Base-by-base conservation (phyloP, 2,888 invertebrate genomes). In the Meganola albula region DNA sequence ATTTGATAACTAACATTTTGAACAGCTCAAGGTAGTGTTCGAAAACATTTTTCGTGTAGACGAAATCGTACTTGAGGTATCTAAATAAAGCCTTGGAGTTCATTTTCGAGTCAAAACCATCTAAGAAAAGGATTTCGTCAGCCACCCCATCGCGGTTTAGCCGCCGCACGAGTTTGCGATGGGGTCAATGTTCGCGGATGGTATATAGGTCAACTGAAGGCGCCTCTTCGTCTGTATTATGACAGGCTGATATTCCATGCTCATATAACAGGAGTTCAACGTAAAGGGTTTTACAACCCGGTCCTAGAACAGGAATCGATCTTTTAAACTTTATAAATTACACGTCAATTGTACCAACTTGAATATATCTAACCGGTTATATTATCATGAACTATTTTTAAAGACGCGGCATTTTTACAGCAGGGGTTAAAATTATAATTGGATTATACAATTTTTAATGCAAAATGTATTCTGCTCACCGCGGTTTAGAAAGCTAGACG, bases 121-220 rank as follows among this genome's bases (percentile, higher is more conserved):
- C 39, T 48, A 48, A 43, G 44, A 50, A 47, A 40, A 58, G 51
- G 43, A 59, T 60, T 60, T 55, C 53, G 55, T 53, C 50, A 58
- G 52, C 59, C 50, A 58, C 62, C 65, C 65, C 54, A 56, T 56
- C 48, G 64, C 59, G 55, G 51, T 56, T 45, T 55, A 46, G 44
- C 52, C 57, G 49, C 63, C 58, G 53, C 70, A 63, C 69, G 65
- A 69, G 64, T 64, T 61, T 56, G 57, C 66, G 63, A 46, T 53
- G 64, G 67, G 78, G 80, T 84, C 78, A 82, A 77, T 69, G 80
- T 66, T 76, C 84, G 69, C 53, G 45, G 53, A 48, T 64, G 60
- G 70, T 73, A 83, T 83, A 82, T 85, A 73, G 84, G 84, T 82
- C 83, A 84, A 66, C 62, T 45, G 65, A 66, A 77, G 80, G 83